Evolutionary conservation across 92 coral and sea anemone species (phyloP), one percentile per base, ranked within the genome.

Genomic region (Actinernus sp.): DNA sequence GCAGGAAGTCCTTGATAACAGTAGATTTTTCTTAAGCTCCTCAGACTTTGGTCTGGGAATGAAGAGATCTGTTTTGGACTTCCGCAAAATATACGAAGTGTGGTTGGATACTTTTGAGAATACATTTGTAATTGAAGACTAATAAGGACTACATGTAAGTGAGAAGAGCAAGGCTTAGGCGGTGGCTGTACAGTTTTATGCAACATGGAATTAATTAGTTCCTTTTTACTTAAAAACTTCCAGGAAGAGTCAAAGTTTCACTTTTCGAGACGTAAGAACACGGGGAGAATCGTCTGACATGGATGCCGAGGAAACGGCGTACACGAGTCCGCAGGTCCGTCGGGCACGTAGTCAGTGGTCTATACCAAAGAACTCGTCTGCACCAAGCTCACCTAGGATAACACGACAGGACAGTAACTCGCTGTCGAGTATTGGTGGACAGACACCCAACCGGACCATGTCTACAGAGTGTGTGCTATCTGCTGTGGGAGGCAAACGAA

Each of bases 201-300:
- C n/a, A n/a, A n/a, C n/a, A n/a, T n/a, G n/a, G n/a, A n/a, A n/a
- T n/a, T n/a, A n/a, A n/a, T n/a, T n/a, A n/a, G n/a, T n/a, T n/a
- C n/a, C n/a, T n/a, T n/a, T n/a, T n/a, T n/a, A n/a, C n/a, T n/a
- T n/a, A n/a, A n/a, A n/a, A n/a, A n/a, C n/a, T 41, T 22, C 3
- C 30, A 77, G 76, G 29, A 80, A 84, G 44, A 84, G 81, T 27
- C 32, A 68, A 64, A 85, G 58, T 39, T 30, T 55, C 27, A 55
- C 60, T 38, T 33, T 40, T n/a, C 56, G 18, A 20, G 82, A 69
- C 14, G 29, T 61, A 6, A 74, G 56, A 24, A 79, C 83, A 21
- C 63, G 65, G 9, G 86, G 83, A 14, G 97, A 90, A 41, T 56
- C 86, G 1, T 81, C 97, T 32, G 92, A 90, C 58, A 86, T 86